These are phyloP conservation scores for Stenurella melanura DNA, from an alignment of 2,888 invertebrate species.

Conservation along the genomic window DNA sequence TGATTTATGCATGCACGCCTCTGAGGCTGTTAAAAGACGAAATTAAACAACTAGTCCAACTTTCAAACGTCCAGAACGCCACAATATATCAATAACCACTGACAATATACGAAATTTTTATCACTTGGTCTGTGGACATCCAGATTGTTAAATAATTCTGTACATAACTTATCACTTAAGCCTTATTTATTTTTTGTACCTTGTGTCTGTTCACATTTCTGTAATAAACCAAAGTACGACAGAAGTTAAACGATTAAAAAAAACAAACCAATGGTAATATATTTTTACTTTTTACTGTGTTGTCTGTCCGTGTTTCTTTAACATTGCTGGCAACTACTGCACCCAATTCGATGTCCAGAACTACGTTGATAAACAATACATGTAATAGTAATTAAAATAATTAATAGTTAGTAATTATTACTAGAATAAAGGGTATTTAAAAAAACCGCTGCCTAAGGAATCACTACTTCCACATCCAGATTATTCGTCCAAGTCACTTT, in stretches of 20 bases:
- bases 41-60: slow-evolving; percentile 37
- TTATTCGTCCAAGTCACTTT: no score
- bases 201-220: neutral
- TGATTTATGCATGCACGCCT: slow-evolving; percentile 13
- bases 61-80: slow-evolving; percentile 24
- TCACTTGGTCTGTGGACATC: slow-evolving; percentile 31
- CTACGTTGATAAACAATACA: no score
- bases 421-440: no score
- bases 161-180: slow-evolving; percentile 34
- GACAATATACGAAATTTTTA: slow-evolving; percentile 44
- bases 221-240: neutral
- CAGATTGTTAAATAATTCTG: slow-evolving; percentile 39
- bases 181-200: neutral
- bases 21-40: slow-evolving; percentile 16
- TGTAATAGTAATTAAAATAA: no score
- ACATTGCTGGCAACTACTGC: no score
- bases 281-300: no score
- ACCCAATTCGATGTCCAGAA: no score
- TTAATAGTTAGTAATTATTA: no score
- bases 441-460: no score
- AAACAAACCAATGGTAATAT: neutral
- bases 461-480: no score
- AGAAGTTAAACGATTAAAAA: neutral
- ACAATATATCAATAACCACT: slow-evolving; percentile 38
- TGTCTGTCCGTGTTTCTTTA: no score